These are phyloP conservation scores for Cromileptes altivelis DNA, from an alignment of 2,113 vertebrate species.

Conservation along the genomic window DNA sequence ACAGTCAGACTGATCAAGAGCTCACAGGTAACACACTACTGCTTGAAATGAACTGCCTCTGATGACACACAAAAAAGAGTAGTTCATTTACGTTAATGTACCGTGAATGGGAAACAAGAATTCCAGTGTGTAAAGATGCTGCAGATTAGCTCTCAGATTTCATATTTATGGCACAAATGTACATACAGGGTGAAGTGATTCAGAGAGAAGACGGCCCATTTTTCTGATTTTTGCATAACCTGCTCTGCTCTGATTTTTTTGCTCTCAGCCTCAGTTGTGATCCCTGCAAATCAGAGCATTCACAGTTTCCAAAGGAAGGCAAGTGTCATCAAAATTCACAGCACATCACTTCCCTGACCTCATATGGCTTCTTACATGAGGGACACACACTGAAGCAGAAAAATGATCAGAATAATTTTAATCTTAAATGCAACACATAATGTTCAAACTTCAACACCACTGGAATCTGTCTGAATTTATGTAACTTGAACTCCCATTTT, in stretches of 20 bases:
- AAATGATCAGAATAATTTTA: not conserved
- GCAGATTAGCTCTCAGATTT: not conserved
- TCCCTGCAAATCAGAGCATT: conserved; percentile 85
- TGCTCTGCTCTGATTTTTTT: conserved; percentile 18
- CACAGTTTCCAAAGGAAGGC: conserved; percentile 85
- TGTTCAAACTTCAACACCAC: not conserved
- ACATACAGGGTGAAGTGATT: not conserved
- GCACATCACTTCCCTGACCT: not conserved
- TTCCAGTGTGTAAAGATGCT: not conserved
- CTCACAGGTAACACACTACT: conserved; percentile 72
- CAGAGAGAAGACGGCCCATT: not conserved
- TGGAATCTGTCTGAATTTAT: not conserved
- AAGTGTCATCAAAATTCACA: conserved; percentile 55
- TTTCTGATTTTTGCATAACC: not conserved
- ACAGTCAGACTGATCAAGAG: conserved; percentile 82
- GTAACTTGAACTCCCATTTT: not conserved
- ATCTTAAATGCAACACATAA: not conserved
- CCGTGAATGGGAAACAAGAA: not conserved
- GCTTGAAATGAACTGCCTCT: not conserved
- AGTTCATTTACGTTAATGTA: not conserved
- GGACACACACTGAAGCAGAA: not conserved
- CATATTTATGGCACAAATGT: not conserved
- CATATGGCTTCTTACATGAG: not conserved
- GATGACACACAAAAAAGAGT: no score
- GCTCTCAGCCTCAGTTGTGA: conserved; percentile 82